phyloP scores from a whole-genome alignment of 2,113 vertebrate genomes.

The Callipepla squamata region DNA sequence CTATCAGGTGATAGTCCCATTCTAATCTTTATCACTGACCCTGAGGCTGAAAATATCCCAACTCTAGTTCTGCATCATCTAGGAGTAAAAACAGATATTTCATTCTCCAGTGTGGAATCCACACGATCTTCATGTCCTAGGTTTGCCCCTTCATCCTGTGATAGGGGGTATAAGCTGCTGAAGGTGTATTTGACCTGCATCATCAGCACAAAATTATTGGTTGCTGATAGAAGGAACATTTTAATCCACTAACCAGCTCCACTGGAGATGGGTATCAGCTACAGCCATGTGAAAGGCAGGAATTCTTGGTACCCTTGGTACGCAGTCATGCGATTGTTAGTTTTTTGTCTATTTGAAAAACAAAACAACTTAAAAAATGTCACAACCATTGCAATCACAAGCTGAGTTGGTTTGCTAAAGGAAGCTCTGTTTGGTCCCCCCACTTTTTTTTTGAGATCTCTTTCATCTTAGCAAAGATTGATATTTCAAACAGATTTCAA shows the following conservation, averaged over 20 bases:
- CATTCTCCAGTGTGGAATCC: background rate
- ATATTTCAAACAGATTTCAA: background rate
- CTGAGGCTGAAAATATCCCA: background rate
- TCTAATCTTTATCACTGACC: background rate
- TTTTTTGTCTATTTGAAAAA: background rate
- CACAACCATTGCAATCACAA: background rate
- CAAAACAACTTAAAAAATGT: slow-evolving; percentile 11
- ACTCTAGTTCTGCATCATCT: background rate
- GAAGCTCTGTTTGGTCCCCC: background rate
- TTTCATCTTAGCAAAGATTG: background rate
- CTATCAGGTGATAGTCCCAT: background rate
- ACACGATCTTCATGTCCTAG: background rate
- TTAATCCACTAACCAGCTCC: slow-evolving; percentile 51
- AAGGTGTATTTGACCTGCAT: slow-evolving; percentile 58
- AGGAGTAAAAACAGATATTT: background rate
- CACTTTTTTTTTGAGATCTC: background rate
- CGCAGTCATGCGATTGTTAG: background rate
- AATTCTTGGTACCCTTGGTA: background rate
- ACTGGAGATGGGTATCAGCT: slow-evolving; percentile 14
- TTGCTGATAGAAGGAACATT: slow-evolving; percentile 48
- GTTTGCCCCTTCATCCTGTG: background rate
- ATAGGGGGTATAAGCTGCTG: slow-evolving; percentile 10
- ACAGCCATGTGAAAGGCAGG: background rate
- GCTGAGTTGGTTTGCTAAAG: background rate
- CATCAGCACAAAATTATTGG: slow-evolving; percentile 31